phyloP scores from a whole-genome alignment of 2,888 invertebrate species.

The Caenorhabditis panamensis region DNA sequence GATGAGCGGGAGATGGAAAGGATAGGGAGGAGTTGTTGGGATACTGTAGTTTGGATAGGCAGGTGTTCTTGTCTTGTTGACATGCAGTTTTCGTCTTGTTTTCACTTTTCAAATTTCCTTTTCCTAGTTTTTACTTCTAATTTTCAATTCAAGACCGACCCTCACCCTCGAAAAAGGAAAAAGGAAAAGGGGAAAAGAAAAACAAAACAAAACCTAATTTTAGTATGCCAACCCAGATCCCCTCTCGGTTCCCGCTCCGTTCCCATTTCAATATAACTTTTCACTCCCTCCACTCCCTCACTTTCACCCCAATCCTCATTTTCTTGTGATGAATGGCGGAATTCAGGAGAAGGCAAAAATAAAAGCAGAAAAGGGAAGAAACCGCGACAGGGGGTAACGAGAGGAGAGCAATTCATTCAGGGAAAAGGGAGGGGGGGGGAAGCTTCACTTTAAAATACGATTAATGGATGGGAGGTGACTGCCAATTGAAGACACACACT shows the following conservation, averaged over 20 bases:
- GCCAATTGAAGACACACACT: conserved; percentile 54
- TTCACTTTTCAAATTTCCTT: neutral
- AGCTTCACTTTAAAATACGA: conserved; percentile 55
- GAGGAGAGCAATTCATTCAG: conserved; percentile 39
- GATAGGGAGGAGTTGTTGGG: neutral
- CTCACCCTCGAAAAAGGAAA: neutral
- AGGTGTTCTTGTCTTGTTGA: neutral
- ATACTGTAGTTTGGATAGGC: neutral
- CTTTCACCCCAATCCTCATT: conserved; percentile 54
- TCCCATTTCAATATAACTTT: conserved; percentile 53
- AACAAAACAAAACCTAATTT: conserved; percentile 38
- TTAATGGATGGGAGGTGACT: conserved; percentile 58
- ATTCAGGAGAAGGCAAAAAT: conserved; percentile 47
- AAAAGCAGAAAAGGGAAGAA: conserved; percentile 33
- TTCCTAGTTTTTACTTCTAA: neutral
- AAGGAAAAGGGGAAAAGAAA: conserved; percentile 9
- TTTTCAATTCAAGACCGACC: too few relatives aligned
- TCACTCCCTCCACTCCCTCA: conserved; percentile 22
- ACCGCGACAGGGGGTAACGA: neutral
- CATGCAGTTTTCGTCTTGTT: neutral
- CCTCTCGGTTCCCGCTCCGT: neutral
- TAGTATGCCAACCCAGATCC: conserved; percentile 20
- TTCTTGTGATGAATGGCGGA: conserved; percentile 56
- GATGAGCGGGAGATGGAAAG: neutral
- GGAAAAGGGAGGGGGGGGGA: neutral